phyloP scores from a whole-genome alignment of 1,140 invertebrate genomes.

The Drosophila bipectinata region DNA sequence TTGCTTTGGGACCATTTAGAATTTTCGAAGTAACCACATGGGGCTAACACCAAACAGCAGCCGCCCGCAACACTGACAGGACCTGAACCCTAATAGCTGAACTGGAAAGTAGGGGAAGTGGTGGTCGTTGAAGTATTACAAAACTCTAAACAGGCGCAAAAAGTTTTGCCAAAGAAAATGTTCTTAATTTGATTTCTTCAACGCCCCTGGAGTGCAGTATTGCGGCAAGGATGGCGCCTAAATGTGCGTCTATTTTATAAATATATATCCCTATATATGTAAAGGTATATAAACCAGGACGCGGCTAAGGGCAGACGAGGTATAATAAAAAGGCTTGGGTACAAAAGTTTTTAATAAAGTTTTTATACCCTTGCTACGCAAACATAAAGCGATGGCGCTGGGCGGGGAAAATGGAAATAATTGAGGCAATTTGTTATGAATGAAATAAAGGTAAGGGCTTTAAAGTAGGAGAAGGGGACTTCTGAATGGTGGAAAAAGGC shows the following conservation, averaged over 20 bases:
- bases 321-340: conserved; percentile 73
- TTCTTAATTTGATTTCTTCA: conserved; percentile 81
- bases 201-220: conserved; percentile 76
- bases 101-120: conserved; percentile 1
- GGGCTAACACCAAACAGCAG: conserved; percentile 60
- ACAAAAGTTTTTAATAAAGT: conserved; percentile 81
- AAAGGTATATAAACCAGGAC: conserved; percentile 23
- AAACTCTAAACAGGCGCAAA: conserved; percentile 76
- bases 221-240: conserved; percentile 32
- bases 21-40: conserved; percentile 78
- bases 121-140: conserved; percentile 70
- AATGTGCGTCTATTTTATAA: conserved; percentile 77
- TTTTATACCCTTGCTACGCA: conserved; percentile 63
- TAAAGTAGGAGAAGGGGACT: neutral
- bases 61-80: conserved; percentile 21
- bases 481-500: neutral
- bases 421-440: conserved; percentile 76
- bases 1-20: conserved; percentile 80
- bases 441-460: conserved; percentile 48
- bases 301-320: conserved; percentile 28
- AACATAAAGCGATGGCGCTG: conserved; percentile 7
- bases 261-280: conserved; percentile 50
- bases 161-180: conserved; percentile 71
- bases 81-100: conserved; percentile 42
- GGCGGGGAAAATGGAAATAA: conserved; percentile 58